Evolutionary conservation across 30 jellyfish, hydroid and myxozoan genomes (phyloP).

Genomic region (Sanderia malayensis): DNA sequence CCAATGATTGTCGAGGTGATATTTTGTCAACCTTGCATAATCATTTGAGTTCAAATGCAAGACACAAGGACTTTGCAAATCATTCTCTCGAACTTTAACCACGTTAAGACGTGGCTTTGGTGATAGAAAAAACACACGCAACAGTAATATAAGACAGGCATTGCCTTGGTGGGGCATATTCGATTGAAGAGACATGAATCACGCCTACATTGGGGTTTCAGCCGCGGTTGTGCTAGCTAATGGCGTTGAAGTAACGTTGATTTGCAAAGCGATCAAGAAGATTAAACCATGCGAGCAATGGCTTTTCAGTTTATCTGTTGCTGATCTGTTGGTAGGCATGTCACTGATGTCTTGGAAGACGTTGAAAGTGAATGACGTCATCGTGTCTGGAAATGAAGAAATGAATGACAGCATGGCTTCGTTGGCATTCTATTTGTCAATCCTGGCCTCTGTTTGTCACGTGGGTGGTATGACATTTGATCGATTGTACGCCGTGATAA

Average conservation of each 20-base stretch:
- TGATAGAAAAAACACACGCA: neutral
- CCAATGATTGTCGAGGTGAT: too few relatives aligned
- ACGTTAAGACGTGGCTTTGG: neutral
- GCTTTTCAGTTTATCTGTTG: neutral
- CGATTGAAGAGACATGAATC: neutral
- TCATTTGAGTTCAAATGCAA: too few relatives aligned
- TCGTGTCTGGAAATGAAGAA: neutral
- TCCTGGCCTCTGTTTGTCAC: neutral
- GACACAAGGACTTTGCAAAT: too few relatives aligned
- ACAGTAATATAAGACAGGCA: neutral
- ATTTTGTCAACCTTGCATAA: too few relatives aligned
- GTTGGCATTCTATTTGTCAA: neutral
- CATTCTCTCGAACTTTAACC: neutral
- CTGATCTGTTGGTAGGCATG: neutral
- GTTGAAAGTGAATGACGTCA: neutral
- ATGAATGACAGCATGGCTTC: neutral
- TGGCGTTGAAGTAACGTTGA: neutral
- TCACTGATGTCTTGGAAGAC: neutral
- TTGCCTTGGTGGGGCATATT: neutral
- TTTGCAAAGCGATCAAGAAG: neutral
- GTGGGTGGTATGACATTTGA: neutral
- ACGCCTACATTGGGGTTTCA: neutral
- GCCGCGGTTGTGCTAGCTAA: neutral
- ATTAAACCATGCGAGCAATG: neutral
- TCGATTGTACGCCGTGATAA: neutral